Conservation (phyloP, 2,888 invertebrate genomes). For the Epiblema foenella region DNA sequence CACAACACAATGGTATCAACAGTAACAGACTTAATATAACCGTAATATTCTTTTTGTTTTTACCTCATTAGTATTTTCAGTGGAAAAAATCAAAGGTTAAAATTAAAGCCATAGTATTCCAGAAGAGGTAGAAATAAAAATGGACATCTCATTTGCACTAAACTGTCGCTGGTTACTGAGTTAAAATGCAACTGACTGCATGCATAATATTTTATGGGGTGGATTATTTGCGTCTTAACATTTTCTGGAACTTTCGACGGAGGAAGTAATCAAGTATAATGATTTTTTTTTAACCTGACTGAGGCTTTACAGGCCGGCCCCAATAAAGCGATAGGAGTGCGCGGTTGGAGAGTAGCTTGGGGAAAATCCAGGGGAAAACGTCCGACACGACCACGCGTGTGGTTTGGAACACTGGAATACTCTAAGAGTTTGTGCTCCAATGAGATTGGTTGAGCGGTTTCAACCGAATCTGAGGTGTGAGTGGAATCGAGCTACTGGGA, state of each 20-base stretch:
- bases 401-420: no score
- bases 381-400: no score
- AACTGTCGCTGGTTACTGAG: conserved; percentile 61
- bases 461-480: no score
- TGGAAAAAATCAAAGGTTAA: conserved; percentile 4
- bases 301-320: no score
- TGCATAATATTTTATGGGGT: conserved; percentile 30
- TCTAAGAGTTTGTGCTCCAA: no score
- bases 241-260: conserved; percentile 13
- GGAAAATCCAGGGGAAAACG: no score
- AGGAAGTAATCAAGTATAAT: conserved; percentile 1
- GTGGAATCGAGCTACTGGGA: no score
- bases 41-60: not conserved
- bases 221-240: conserved; percentile 29
- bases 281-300: no score
- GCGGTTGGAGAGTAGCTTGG: no score
- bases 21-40: not conserved
- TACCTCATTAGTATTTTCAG: not conserved
- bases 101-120: not conserved
- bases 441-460: no score
- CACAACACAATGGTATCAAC: no score
- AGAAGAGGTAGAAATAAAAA: conserved; percentile 75
- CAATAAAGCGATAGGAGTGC: no score
- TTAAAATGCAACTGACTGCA: conserved; percentile 53
- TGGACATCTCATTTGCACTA: conserved; percentile 69